phyloP scores from a whole-genome alignment of 1,140 invertebrate genomes.

The Glomeris maerens region DNA sequence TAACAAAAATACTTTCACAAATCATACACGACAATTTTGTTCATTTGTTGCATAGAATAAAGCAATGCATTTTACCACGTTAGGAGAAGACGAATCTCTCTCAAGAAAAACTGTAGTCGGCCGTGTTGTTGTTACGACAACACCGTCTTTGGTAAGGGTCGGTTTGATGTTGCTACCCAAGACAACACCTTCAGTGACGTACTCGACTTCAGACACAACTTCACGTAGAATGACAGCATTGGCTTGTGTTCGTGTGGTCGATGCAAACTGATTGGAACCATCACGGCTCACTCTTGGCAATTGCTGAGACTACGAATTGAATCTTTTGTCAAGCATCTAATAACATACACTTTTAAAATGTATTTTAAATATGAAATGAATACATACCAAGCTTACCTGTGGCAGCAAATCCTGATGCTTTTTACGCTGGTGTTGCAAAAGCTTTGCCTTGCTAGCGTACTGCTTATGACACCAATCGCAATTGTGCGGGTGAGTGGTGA shows the following conservation, averaged over 20 bases:
- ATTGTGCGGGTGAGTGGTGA: conserved; percentile 54
- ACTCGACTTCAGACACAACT: too few relatives aligned
- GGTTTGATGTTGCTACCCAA: too few relatives aligned
- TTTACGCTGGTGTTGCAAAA: conserved; percentile 64
- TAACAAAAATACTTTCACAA: background rate
- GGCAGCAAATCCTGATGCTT: conserved; percentile 44
- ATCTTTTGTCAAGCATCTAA: background rate
- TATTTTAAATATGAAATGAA: background rate
- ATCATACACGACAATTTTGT: background rate
- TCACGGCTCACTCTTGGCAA: too few relatives aligned
- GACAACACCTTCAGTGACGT: too few relatives aligned
- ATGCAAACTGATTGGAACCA: too few relatives aligned
- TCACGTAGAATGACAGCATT: too few relatives aligned
- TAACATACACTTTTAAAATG: background rate
- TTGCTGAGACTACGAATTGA: conserved; percentile 9
- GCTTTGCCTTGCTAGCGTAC: conserved; percentile 64
- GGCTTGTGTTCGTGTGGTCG: too few relatives aligned
- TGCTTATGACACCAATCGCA: conserved; percentile 73
- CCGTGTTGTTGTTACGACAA: too few relatives aligned
- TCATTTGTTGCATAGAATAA: too few relatives aligned
- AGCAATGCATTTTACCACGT: too few relatives aligned
- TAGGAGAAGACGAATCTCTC: background rate
- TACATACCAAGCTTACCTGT: conserved; percentile 4
- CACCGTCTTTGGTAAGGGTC: too few relatives aligned
- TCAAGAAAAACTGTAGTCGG: conserved; percentile 9